A percentile compares a stretch with the other conserved stretches of the same genome.
Evolutionary conservation across 2,888 invertebrate species (phyloP).

Genomic region (Trissolcus brochymenae): DNA sequence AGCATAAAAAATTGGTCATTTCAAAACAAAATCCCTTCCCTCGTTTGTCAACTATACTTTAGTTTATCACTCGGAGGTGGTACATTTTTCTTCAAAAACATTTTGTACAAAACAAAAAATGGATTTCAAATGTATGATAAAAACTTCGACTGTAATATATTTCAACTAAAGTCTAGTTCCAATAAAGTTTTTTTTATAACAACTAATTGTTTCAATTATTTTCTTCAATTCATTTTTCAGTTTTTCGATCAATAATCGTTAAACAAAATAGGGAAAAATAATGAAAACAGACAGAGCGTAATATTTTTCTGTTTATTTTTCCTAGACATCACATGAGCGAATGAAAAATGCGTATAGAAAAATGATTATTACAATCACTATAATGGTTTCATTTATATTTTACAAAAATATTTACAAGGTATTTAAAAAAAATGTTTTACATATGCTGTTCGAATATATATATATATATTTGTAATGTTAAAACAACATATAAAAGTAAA

Average conservation of each 20-base stretch:
- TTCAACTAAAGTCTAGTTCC: not conserved
- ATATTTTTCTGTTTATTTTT: not conserved
- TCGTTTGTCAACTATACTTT: slow-evolving; percentile 81
- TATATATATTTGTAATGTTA: slow-evolving; percentile 35
- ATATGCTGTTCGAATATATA: slow-evolving; percentile 11
- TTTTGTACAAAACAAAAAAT: not conserved
- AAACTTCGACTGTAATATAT: not conserved
- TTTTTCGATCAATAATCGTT: not conserved
- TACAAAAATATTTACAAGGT: slow-evolving; percentile 63
- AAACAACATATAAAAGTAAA: slow-evolving; percentile 60
- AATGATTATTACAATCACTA: slow-evolving; percentile 58
- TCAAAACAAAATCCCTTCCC: slow-evolving; percentile 99
- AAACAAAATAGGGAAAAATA: not conserved
- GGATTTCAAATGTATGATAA: not conserved
- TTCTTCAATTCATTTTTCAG: not conserved
- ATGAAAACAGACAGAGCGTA: not conserved
- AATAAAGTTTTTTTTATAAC: slow-evolving; percentile 12
- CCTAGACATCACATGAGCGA: slow-evolving; percentile 73
- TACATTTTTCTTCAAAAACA: not conserved
- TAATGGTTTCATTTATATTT: slow-evolving; percentile 51
- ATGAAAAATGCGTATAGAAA: slow-evolving; percentile 59
- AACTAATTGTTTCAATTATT: not conserved
- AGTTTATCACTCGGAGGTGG: slow-evolving; percentile 53
- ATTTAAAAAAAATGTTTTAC: slow-evolving; percentile 29
- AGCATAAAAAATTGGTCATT: slow-evolving; percentile 97